Evolutionary conservation across 2,797 vertebrate genomes (phyloP), one percentile per base, ranked within the genome.

Genomic region (Orestias chungarensis): DNA sequence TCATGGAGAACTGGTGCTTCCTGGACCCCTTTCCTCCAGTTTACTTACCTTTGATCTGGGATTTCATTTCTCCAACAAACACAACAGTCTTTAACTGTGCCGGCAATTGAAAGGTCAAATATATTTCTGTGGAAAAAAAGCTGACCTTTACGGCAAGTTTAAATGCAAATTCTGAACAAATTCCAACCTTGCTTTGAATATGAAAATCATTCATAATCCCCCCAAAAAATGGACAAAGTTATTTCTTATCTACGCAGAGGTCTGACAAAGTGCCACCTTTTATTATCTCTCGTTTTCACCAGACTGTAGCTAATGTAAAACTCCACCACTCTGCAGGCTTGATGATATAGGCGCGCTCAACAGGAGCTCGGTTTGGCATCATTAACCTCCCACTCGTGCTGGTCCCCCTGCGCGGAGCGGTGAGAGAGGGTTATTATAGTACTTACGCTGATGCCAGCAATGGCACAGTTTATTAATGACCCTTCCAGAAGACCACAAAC

Each of bases 361-460:
- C 29, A 52, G 3, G 62, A 62, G 35, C 67, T 61, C 4, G 12
- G 43, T 68, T 20, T 52, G 27, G n/a, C 62, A 27, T 66, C 42
- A 54, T 47, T 55, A 52, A n/a, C 44, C 33, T 55, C n/a, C 69
- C 57, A 20, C 27, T 57, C 66, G 42, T 57, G 59, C 42, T 31
- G 11, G 8, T 44, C 46, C 33, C 18, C 23, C 11, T 66, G 50
- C 40, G 42, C n/a, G 11, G 50, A 42, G 20, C 40, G 18, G 25
- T 25, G 47, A 55, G 59, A 59, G 52, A 59, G 64, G 29, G 18
- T 59, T 54, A 59, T 57, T 38, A 40, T 35, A 33, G 64, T 57
- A 44, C 64, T 66, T 47, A 20, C 66, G 6, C 49, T 66, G 64
- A 74, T 73, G 71, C 17, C 29, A 43, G 64, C 23, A 33, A 27